Conservation (phyloP, 2,113 vertebrate species). For the Notarius quadriscutis region DNA sequence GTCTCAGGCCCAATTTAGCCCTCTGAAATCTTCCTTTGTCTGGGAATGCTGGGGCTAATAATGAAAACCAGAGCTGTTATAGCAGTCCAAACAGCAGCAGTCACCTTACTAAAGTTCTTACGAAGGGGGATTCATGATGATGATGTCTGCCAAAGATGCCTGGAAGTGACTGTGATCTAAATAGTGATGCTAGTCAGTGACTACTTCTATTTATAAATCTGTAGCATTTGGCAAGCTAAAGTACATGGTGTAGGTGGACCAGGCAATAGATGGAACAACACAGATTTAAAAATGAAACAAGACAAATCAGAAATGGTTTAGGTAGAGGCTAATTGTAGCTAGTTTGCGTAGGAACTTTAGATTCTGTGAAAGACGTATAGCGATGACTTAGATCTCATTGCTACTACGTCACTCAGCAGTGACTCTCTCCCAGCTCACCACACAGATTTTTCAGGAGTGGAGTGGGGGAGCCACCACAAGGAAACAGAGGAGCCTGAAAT, state of each 20-base stretch:
- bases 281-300: background rate
- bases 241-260: background rate
- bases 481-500: slow-evolving; percentile 21
- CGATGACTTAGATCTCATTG: background rate
- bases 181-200: background rate
- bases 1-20: background rate
- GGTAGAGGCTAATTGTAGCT: background rate
- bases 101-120: background rate
- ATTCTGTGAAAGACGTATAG: background rate
- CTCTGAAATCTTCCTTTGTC: background rate
- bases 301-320: background rate
- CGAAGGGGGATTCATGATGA: background rate
- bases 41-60: background rate
- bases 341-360: background rate
- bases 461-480: background rate
- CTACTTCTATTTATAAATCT: background rate
- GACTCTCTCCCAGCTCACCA: background rate
- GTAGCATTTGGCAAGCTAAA: background rate
- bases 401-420: slow-evolving; percentile 1
- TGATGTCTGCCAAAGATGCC: background rate
- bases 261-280: background rate
- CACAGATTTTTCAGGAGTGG: background rate
- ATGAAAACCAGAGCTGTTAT: slow-evolving; percentile 14
- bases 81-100: background rate
- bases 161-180: background rate